These are phyloP conservation scores for Hirtodrosophila duncani DNA, from an alignment of 2,888 invertebrate species.

Conservation along the genomic window DNA sequence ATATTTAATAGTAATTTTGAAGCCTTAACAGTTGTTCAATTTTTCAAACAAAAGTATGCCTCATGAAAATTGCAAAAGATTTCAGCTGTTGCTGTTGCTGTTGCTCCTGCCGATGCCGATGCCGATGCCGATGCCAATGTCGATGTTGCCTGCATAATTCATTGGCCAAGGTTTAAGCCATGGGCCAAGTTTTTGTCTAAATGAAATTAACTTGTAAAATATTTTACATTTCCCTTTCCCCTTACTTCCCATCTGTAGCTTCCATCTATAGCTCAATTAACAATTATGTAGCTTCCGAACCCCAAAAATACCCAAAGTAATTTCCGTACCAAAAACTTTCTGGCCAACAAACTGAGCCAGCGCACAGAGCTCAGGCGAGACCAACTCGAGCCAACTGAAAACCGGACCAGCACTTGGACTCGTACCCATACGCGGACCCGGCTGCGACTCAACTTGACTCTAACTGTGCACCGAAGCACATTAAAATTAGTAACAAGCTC, in stretches of 20 bases:
- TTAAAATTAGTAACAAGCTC: constrained; percentile 71
- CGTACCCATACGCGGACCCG: constrained; percentile 5
- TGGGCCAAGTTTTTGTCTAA: constrained; percentile 58
- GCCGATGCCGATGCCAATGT: constrained; percentile 26
- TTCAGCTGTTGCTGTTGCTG: constrained; percentile 7
- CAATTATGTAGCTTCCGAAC: constrained; percentile 46
- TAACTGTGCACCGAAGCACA: constrained; percentile 52
- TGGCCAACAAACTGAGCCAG: constrained; percentile 23
- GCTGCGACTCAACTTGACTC: constrained; percentile 14
- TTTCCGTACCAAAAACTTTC: constrained; percentile 67
- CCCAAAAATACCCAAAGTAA: constrained; percentile 39
- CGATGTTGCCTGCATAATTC: constrained; percentile 59
- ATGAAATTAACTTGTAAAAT: constrained; percentile 66
- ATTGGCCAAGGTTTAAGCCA: constrained; percentile 59
- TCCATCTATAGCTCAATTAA: constrained; percentile 66
- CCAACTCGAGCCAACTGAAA: too few relatives aligned
- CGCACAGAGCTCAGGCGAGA: background rate
- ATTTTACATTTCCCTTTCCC: constrained; percentile 31
- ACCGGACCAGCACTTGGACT: constrained; percentile 1
- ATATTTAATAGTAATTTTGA: constrained; percentile 45
- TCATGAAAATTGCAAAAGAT: constrained; percentile 55
- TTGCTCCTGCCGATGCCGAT: constrained; percentile 7
- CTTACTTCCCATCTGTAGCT: background rate
- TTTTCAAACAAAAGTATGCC: constrained; percentile 9
- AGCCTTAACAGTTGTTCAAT: constrained; percentile 53